Evolutionary conservation across 2,888 invertebrate species (phyloP), one percentile per base, ranked within the genome.

Genomic region (Macrostomum cliftonense): DNA sequence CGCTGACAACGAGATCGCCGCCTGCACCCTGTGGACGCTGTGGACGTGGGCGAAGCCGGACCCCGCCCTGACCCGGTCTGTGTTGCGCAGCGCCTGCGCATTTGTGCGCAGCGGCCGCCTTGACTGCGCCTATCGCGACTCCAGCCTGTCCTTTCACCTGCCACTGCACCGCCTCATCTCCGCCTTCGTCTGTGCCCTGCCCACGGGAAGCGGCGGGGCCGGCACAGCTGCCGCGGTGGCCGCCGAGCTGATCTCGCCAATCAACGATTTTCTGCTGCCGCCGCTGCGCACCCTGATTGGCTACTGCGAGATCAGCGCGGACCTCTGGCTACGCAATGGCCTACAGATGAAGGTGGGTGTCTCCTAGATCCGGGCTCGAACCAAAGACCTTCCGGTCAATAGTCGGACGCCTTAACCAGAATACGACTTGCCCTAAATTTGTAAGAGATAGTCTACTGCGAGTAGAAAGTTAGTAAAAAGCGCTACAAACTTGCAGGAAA

Each of bases 1-100:
- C 53, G 91, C 91, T 57, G 93, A 95, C 74, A 73, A 93, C 58
- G 93, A 93, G 73, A 88, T 89, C 20, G 87, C 87, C 61, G 87
- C 91, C 13, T 87, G 89, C 72, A 89, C 91, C 1, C 88, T 93
- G 88, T 93, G 91, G 91, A 86, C 88, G 12, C 77, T 93, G 51
- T 28, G 28, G 28, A 9, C 28, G 4, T 28, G 28, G 28, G 28
- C 28, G 4, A 28, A 28, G 28, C 28, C 28, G 28, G 28, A 28
- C 28, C 28, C 28, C 28, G 9, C 5, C 28, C 28, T 28, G 28
- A 9, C 28, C 28, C 28, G 4, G 5, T 4, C 28, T 9, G 28
- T 28, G 28, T 9, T 28, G 28, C 28, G 28, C 28, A 28, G 28
- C 28, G 28, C 28, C 28, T 28, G 5, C 28, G 28, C 28, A 4